These are phyloP conservation scores for Clusia tigrina DNA, from an alignment of 2,888 invertebrate genomes.

Conservation along the genomic window DNA sequence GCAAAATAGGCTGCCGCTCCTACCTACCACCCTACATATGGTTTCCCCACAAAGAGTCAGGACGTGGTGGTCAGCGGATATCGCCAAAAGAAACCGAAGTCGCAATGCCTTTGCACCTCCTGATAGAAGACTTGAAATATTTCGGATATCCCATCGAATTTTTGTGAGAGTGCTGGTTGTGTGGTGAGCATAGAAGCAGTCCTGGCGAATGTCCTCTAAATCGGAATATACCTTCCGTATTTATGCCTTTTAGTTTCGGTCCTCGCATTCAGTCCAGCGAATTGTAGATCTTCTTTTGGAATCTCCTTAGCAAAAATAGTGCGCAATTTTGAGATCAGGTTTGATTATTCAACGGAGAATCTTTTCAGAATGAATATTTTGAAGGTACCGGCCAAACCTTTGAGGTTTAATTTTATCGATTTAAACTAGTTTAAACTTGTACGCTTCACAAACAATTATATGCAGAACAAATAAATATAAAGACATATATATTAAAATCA, in stretches of 20 bases:
- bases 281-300: constrained; percentile 76
- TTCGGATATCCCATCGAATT: constrained; percentile 31
- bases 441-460: too few relatives aligned
- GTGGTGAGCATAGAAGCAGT: constrained; percentile 70
- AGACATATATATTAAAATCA: too few relatives aligned
- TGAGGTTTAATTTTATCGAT: too few relatives aligned
- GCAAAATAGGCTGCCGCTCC: too few relatives aligned
- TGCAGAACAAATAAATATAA: too few relatives aligned
- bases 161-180: constrained; percentile 47
- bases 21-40: constrained; percentile 68
- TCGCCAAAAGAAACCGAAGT: constrained; percentile 70
- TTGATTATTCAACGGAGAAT: constrained; percentile 54
- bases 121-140: neutral
- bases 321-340: constrained; percentile 61
- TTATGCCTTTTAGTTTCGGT: constrained; percentile 56
- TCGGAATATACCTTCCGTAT: constrained; percentile 47
- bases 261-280: constrained; percentile 71
- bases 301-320: constrained; percentile 65
- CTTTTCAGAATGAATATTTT: constrained; percentile 46
- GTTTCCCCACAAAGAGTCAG: constrained; percentile 66
- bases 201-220: constrained; percentile 63
- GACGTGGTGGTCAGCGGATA: constrained; percentile 73
- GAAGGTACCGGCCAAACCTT: too few relatives aligned
- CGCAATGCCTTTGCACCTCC: neutral
- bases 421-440: too few relatives aligned